phyloP scores from a whole-genome alignment of 1,140 invertebrate genomes.

The Temnothorax longispinosus region DNA sequence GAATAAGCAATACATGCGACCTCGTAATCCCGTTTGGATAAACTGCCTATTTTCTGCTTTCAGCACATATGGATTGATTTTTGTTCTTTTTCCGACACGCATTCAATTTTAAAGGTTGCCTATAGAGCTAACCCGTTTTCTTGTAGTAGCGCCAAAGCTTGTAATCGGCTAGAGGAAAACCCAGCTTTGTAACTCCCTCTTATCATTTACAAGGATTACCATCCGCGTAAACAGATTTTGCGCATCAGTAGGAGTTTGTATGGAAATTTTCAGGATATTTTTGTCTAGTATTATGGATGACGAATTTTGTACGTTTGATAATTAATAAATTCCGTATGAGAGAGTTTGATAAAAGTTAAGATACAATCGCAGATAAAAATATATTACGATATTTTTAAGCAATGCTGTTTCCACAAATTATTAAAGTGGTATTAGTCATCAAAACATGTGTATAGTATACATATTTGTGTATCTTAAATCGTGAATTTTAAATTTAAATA shows the following conservation, averaged over 20 bases:
- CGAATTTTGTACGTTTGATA: neutral
- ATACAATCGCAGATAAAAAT: neutral
- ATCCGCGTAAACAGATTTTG: neutral
- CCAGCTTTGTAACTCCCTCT: neutral
- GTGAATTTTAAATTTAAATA: slow-evolving; percentile 15
- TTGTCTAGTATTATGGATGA: neutral
- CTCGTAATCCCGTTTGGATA: slow-evolving; percentile 21
- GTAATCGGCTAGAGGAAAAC: neutral
- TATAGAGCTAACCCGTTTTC: neutral
- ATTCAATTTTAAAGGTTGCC: neutral
- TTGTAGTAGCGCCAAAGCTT: neutral
- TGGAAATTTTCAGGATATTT: neutral
- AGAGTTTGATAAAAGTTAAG: neutral
- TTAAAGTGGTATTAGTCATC: neutral
- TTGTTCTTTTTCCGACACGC: neutral
- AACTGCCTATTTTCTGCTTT: slow-evolving; percentile 40
- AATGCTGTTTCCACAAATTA: too few relatives aligned
- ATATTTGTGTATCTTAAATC: neutral
- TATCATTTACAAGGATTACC: slow-evolving; percentile 7
- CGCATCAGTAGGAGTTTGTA: neutral
- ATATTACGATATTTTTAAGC: neutral
- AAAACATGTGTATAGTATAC: too few relatives aligned
- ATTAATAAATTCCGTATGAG: neutral
- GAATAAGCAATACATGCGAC: slow-evolving; percentile 7
- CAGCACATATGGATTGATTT: slow-evolving; percentile 19